Evolutionary conservation across 2,888 invertebrate species (phyloP).

Genomic region (Dromius quadrimaculatus): DNA sequence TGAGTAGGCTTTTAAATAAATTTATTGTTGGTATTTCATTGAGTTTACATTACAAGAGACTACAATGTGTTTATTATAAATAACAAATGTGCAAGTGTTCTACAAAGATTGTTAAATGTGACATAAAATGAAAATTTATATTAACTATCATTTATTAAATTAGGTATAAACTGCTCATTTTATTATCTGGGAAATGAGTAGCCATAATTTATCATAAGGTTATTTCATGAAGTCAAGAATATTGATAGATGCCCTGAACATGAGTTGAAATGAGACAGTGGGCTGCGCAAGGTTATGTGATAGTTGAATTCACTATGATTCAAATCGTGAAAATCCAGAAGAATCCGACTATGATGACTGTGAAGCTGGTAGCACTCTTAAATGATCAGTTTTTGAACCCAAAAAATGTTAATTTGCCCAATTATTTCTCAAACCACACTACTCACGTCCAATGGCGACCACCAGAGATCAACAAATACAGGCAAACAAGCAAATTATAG

Average conservation of each 20-base stretch:
- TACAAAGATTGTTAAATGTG: background rate
- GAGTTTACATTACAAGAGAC: slow-evolving; percentile 29
- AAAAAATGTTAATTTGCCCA: slow-evolving; percentile 25
- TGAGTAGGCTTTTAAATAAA: slow-evolving; percentile 39
- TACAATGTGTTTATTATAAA: slow-evolving; percentile 30
- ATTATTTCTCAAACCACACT: slow-evolving; percentile 15
- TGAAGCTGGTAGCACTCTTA: slow-evolving; percentile 1
- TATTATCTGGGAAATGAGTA: too few relatives aligned
- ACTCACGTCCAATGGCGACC: background rate
- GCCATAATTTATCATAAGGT: too few relatives aligned
- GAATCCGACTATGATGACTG: too few relatives aligned
- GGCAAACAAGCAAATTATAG: slow-evolving; percentile 33
- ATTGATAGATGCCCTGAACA: too few relatives aligned
- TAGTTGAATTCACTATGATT: too few relatives aligned
- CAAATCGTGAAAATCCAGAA: too few relatives aligned
- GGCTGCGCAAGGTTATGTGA: too few relatives aligned
- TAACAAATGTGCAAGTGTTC: background rate
- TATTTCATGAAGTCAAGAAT: too few relatives aligned
- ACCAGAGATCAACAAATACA: background rate
- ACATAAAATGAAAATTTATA: too few relatives aligned
- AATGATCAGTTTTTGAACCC: slow-evolving; percentile 9
- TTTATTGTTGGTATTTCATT: slow-evolving; percentile 36
- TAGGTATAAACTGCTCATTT: too few relatives aligned
- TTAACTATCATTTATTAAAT: too few relatives aligned
- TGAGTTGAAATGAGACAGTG: too few relatives aligned